Conservation (phyloP, 2,888 invertebrate genomes). For the Cantharis flavilabris region DNA sequence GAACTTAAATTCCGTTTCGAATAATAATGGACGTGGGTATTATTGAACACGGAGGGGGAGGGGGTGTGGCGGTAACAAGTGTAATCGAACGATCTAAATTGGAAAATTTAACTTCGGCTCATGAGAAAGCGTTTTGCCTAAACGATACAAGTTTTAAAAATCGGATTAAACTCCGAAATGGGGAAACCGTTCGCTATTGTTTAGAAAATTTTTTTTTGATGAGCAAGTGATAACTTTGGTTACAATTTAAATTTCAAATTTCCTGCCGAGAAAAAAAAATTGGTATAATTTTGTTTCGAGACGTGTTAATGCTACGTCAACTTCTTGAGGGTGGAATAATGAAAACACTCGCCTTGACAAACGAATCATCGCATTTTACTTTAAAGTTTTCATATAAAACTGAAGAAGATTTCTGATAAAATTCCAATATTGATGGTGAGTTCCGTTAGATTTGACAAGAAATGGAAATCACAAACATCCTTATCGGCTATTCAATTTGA, state of each 20-base stretch:
- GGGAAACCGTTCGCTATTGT: background rate
- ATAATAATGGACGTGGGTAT: conserved; percentile 13
- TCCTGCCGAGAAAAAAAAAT: background rate
- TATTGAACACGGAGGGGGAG: conserved; percentile 11
- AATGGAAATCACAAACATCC: conserved; percentile 34
- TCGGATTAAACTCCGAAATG: background rate
- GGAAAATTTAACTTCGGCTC: conserved; percentile 8
- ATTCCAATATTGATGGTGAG: conserved; percentile 30
- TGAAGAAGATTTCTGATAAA: conserved; percentile 25
- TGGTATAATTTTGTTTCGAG: background rate
- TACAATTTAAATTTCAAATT: background rate
- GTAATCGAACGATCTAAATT: conserved; percentile 22
- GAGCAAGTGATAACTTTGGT: background rate
- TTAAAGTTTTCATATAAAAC: conserved; percentile 27
- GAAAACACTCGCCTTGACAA: background rate
- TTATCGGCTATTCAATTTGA: conserved; percentile 33
- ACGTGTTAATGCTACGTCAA: background rate
- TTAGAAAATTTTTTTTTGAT: background rate
- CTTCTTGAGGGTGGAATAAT: background rate
- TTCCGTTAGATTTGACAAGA: conserved; percentile 31
- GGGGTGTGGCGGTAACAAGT: conserved; percentile 10
- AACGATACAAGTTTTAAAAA: background rate
- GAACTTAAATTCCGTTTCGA: conserved; percentile 6
- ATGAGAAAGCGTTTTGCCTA: background rate
- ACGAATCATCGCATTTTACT: conserved; percentile 5